A percentile compares a stretch with the other conserved stretches of the same genome.
Conservation (phyloP, 2,888 invertebrate genomes). For the Oxyteleia sp. region DNA sequence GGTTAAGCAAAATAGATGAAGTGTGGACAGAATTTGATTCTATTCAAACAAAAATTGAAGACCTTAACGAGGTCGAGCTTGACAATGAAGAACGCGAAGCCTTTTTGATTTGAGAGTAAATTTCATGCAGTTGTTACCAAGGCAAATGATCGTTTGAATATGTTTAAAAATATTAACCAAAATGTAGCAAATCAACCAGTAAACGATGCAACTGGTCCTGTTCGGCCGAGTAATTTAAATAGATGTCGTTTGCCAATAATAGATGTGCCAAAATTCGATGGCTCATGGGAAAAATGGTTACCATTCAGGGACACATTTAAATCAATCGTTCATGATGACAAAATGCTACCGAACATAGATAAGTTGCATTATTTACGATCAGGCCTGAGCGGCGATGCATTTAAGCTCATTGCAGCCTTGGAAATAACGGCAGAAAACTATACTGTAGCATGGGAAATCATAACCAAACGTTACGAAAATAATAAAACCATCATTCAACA, state of each 20-base stretch:
- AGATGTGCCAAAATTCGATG: constrained; percentile 9
- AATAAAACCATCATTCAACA: constrained; percentile 20
- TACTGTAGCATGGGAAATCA: constrained; percentile 6
- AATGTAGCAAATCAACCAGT: background rate
- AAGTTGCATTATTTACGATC: constrained; percentile 26
- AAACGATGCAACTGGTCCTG: background rate
- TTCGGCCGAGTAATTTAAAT: background rate
- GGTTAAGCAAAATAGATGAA: constrained; percentile 15
- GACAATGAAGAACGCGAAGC: constrained; percentile 1
- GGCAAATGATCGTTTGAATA: background rate
- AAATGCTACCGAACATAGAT: background rate
- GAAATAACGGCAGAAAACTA: constrained; percentile 23
- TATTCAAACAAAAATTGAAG: constrained; percentile 3
- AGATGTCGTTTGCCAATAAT: constrained; percentile 6
- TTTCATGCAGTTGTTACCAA: constrained; percentile 14
- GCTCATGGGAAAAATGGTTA: constrained; percentile 5
- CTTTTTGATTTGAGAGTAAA: constrained; percentile 24
- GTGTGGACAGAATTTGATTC: constrained; percentile 13
- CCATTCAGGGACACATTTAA: constrained; percentile 10
- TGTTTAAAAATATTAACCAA: background rate
- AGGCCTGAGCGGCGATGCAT: constrained; percentile 6
- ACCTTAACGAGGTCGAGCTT: background rate
- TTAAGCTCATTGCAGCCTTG: constrained; percentile 14
- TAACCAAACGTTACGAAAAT: constrained; percentile 2
- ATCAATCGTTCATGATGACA: constrained; percentile 17